Conservation (phyloP, 2,113 vertebrate genomes). For the human region GRCh38 chr5:108123001-108123500, state of each 20-base stretch:
- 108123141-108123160: neutral
- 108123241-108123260: slow-evolving; percentile 30
- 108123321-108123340: neutral
- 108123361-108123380: neutral
- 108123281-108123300: neutral
- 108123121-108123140: neutral
- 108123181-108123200: neutral
- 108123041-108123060: neutral
- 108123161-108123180: neutral
- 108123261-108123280: neutral
- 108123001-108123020: neutral
- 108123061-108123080: neutral
- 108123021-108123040: neutral
- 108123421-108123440: neutral
- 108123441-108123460: neutral
- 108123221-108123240: neutral
- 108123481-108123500: neutral
- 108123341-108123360: neutral
- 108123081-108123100: neutral
- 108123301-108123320: neutral
- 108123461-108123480: neutral
- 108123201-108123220: neutral
- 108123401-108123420: neutral
- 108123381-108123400: neutral
- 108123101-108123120: neutral